Evolutionary conservation across 2,888 invertebrate genomes (phyloP), one percentile per base, ranked within the genome.

Genomic region (Drosophila silvestris): DNA sequence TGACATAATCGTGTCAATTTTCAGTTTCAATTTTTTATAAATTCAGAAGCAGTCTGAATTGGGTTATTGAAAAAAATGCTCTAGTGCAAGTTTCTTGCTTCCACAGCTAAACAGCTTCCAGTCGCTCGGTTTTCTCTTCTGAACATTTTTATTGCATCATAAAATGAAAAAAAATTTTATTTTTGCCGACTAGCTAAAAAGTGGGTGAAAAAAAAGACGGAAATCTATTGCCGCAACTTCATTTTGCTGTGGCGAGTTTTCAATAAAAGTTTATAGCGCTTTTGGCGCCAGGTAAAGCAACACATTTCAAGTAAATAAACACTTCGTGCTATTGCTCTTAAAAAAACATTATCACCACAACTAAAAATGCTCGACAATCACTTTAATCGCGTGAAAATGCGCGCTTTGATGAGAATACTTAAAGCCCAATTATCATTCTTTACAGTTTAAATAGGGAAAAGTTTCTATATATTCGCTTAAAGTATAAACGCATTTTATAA

Each of bases 111-210:
- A 14, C 47, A 47, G 14, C 16, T 19, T 2, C 47, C 28, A 30
- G 37, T 50, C 9, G 30, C 16, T 22, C 33, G 10, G 9, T 53
- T 37, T 47, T 9, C 26, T 32, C 62, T 51, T 37, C n/a, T 26
- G 9, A 39, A 68, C 70, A 74, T 71, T 66, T 74, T 70, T 77
- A 81, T 81, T 82, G 70, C 77, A 71, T 68, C 79, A 70, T 71
- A 63, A 82, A 83, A 64, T 62, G 61, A 57, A 77, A 41, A 37
- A 60, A 56, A 59, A 70, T 73, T 62, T 39, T 64, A 26, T 66
- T 54, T 52, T 26, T 57, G 22, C 56, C 47, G 37, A 28, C 22
- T 41, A 66, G 41, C 60, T 14, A 47, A 60, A 52, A 16, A 28
- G 30, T 26, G 26, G 16, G 16, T 16, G 50, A 22, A 28, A 35